Conservation (phyloP, 2,113 vertebrate species). For the Bubalus kerabau region DNA sequence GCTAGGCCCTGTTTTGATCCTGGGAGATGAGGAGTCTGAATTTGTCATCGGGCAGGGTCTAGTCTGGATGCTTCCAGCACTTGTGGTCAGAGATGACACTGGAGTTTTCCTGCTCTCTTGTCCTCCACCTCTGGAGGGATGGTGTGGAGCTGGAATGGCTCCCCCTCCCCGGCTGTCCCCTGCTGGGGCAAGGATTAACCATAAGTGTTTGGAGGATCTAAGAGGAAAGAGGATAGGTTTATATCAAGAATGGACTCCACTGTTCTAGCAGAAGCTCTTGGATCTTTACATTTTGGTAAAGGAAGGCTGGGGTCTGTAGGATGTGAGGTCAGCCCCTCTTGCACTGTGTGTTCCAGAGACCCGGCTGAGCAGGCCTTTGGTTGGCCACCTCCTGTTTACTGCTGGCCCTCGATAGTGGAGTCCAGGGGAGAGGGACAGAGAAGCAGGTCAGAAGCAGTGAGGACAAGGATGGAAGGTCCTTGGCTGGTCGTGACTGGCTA, state of each 20-base stretch:
- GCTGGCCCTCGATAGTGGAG: background rate
- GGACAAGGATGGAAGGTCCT: background rate
- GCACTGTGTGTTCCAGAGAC: background rate
- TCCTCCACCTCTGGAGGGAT: background rate
- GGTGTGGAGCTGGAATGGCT: background rate
- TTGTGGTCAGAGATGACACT: background rate
- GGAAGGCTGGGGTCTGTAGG: background rate
- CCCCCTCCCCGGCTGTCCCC: background rate
- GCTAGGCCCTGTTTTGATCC: background rate
- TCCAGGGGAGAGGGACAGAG: background rate
- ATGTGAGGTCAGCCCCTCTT: slow-evolving; percentile 4
- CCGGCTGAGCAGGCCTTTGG: background rate
- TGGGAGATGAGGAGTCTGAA: background rate
- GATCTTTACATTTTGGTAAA: slow-evolving; percentile 20
- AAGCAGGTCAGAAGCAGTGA: background rate
- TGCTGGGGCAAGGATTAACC: background rate
- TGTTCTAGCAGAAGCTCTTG: background rate
- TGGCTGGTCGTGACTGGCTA: background rate
- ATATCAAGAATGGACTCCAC: background rate
- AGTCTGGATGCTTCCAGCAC: background rate
- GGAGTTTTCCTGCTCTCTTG: background rate
- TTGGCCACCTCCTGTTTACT: background rate
- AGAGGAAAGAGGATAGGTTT: background rate
- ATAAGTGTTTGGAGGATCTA: background rate
- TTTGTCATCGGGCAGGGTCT: background rate